Evolutionary conservation across 1,140 invertebrate genomes (phyloP).

Genomic region (Leguminivora glycinivorella): DNA sequence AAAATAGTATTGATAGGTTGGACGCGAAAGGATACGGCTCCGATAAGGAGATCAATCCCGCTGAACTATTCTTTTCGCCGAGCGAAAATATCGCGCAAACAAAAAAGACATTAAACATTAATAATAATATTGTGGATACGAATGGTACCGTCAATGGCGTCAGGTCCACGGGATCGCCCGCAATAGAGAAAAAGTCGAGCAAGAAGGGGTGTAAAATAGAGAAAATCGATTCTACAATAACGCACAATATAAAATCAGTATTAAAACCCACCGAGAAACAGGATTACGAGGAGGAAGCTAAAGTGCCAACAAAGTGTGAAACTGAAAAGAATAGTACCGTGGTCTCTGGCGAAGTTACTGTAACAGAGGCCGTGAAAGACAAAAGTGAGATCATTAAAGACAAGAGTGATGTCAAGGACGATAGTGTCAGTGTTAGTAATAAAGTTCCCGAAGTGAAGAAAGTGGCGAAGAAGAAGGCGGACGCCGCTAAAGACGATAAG

Average conservation of each 20-base stretch:
- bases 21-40: conserved; percentile 61
- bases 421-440: conserved; percentile 8
- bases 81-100: conserved; percentile 60
- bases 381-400: neutral
- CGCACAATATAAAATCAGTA: conserved; percentile 65
- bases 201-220: conserved; percentile 70
- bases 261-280: conserved; percentile 61
- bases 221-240: conserved; percentile 68
- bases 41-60: conserved; percentile 65
- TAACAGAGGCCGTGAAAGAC: neutral
- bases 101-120: conserved; percentile 71
- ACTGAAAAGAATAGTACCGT: conserved; percentile 11
- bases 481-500: conserved; percentile 31
- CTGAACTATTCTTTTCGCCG: conserved; percentile 64
- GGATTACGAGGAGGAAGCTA: conserved; percentile 9
- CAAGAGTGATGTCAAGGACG: neutral
- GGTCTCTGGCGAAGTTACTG: neutral
- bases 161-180: conserved; percentile 64
- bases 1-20: conserved; percentile 79
- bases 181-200: conserved; percentile 63
- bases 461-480: conserved; percentile 44
- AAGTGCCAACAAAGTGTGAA: conserved; percentile 26
- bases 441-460: conserved; percentile 37
- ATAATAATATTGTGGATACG: conserved; percentile 80
- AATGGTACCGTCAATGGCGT: conserved; percentile 56